Conservation (phyloP, 2,797 vertebrate genomes). For the Oryzias dopingdopingensis region DNA sequence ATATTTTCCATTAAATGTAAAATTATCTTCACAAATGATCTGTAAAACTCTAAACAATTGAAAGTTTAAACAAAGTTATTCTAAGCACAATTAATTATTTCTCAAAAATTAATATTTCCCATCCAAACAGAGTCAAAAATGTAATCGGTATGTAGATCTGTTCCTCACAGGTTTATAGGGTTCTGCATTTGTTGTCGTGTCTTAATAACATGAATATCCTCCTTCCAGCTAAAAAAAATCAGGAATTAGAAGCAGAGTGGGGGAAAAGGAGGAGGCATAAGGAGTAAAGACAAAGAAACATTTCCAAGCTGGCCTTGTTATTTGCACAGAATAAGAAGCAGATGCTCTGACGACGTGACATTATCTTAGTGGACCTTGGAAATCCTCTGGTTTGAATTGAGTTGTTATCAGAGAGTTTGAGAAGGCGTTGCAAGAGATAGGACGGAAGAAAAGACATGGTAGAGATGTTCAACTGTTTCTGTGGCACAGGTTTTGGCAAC, state of each 20-base stretch:
- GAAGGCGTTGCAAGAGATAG: slow-evolving; percentile 42
- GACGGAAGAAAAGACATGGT: slow-evolving; percentile 53
- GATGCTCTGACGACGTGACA: slow-evolving; percentile 76
- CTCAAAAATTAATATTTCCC: too few species aligned
- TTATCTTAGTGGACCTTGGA: slow-evolving; percentile 76
- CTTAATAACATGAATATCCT: slow-evolving; percentile 45
- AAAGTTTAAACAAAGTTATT: slow-evolving; percentile 2
- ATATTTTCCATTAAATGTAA: neutral
- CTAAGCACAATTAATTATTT: too few species aligned
- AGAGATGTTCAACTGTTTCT: slow-evolving; percentile 28
- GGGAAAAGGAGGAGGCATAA: slow-evolving; percentile 38
- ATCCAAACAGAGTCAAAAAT: too few species aligned
- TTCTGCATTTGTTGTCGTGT: slow-evolving; percentile 44
- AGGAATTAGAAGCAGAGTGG: slow-evolving; percentile 30
- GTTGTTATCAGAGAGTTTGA: slow-evolving; percentile 39
- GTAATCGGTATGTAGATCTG: too few species aligned
- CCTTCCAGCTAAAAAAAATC: slow-evolving; percentile 18
- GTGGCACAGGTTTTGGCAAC: slow-evolving; percentile 22
- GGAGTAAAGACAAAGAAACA: slow-evolving; percentile 64
- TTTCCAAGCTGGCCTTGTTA: slow-evolving; percentile 73
- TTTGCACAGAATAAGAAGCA: slow-evolving; percentile 80
- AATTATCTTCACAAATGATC: neutral
- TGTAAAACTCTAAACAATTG: slow-evolving; percentile 3
- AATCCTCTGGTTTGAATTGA: slow-evolving; percentile 70
- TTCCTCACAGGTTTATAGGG: too few species aligned